These are phyloP conservation scores for Drosophila multiciliata DNA, from an alignment of 2,888 invertebrate genomes.

Conservation along the genomic window DNA sequence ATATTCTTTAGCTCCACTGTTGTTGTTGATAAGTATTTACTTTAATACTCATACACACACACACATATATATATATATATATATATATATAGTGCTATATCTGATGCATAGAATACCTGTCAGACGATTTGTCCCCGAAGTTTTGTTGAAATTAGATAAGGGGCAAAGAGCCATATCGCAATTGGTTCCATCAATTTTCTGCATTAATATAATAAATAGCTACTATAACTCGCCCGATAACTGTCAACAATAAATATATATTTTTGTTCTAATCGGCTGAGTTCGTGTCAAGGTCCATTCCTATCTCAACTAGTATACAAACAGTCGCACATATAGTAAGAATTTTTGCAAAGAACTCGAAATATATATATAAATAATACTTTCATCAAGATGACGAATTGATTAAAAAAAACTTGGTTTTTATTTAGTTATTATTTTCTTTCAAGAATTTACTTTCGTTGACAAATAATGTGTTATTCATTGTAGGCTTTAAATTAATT, in stretches of 20 bases:
- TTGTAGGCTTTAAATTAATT: too few relatives aligned
- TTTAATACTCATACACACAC: constrained; percentile 14
- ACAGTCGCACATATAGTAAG: neutral
- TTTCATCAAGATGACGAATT: neutral
- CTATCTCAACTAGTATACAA: neutral
- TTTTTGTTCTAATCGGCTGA: neutral
- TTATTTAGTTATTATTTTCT: neutral
- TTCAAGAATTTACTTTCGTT: neutral
- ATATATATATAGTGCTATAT: constrained; percentile 4
- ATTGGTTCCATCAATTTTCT: constrained; percentile 33
- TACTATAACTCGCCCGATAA: constrained; percentile 20
- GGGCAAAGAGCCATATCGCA: constrained; percentile 8
- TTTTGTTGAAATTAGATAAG: constrained; percentile 54
- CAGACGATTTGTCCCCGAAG: constrained; percentile 70
- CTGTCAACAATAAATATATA: constrained; percentile 35
- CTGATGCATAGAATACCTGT: constrained; percentile 33
- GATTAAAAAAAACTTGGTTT: too few relatives aligned
- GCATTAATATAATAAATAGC: constrained; percentile 15
- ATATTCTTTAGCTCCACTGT: constrained; percentile 58
- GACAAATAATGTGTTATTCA: neutral
- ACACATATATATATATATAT: neutral
- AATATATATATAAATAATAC: neutral
- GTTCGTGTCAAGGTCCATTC: constrained; percentile 18
- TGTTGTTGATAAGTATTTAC: constrained; percentile 40
- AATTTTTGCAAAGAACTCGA: neutral